A percentile compares a stretch with the other conserved stretches of the same genome.
Evolutionary conservation across 2,113 vertebrate species (phyloP).

Genomic region (Cavia aperea): DNA sequence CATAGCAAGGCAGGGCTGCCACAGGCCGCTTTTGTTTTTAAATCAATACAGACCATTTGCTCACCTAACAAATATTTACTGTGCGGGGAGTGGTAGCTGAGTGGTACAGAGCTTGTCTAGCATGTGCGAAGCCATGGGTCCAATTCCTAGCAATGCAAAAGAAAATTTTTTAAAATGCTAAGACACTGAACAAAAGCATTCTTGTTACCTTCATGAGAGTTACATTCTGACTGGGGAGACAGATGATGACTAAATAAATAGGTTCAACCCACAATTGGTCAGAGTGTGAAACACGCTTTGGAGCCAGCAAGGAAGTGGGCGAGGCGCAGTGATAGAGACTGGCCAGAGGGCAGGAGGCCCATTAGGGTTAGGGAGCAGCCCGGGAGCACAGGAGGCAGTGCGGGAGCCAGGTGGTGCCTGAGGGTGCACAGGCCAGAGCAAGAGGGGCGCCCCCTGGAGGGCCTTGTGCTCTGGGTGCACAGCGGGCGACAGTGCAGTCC

Average conservation of each 20-base stretch:
- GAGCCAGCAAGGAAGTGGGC: background rate
- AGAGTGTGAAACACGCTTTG: background rate
- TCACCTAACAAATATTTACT: too few relatives aligned
- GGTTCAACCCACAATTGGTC: background rate
- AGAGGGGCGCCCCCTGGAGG: background rate
- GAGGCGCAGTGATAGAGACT: background rate
- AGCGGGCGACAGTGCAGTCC: background rate
- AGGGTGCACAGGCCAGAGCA: background rate
- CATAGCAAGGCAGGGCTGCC: too few relatives aligned
- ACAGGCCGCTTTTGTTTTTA: too few relatives aligned
- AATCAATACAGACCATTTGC: background rate
- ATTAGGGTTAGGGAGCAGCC: background rate
- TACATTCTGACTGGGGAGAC: background rate
- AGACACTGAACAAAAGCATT: background rate
- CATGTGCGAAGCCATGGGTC: background rate
- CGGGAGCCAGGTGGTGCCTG: background rate
- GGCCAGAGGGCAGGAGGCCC: background rate
- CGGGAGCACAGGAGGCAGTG: background rate
- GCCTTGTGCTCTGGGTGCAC: background rate
- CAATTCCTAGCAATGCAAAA: background rate
- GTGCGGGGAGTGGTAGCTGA: too few relatives aligned
- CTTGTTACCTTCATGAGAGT: background rate
- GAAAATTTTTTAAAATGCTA: background rate
- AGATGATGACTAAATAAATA: background rate
- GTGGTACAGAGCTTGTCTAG: background rate